Evolutionary conservation across 23 tunicate genomes (phyloP), one percentile per base, ranked within the genome.

Genomic region (Halocynthia roretzi): DNA sequence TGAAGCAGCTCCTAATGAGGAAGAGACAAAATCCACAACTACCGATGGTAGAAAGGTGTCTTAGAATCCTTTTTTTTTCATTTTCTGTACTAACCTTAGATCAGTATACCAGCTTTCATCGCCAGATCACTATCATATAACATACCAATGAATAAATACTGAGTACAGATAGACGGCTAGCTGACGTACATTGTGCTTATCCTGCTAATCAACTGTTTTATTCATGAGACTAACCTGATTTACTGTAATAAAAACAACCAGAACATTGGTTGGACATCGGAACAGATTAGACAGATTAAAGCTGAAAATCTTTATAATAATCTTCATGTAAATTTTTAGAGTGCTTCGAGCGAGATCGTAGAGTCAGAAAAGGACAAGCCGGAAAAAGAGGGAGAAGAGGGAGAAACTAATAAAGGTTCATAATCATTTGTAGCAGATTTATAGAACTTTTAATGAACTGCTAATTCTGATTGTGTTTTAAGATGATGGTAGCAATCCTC

Each of bases 341-440:
- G 92, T 76, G 82, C 57, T 49, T 62, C 74, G 81, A 86, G 92
- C 53, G 74, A 55, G 51, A 50, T 65, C 14, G 64, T 85, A 6
- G 72, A 50, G 10, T 81, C 84, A 75, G 80, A 60, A 22, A 78
- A 70, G 56, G 81, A 80, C 8, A 71, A 57, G 52, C 65, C 21
- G 8, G 69, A 53, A 67, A 50, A 68, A 40, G 89, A 72, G 56
- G 84, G 61, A 50, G 69, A 65, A 7, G 84, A 60, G 12, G 89
- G 71, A 63, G 66, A 71, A 17, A 72, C 49, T 61, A 21, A 44
- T 53, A 70, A 90, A 71, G 81, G 10, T 31, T 31, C 4, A 31
- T 31, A 31, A 31, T 31, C 44, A 31, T 31, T 31, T 31, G 4
- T 12, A 48, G 76, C 50, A 22, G 48, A 65, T 65, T 10, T 15